Conservation (phyloP, 2,888 invertebrate species). For the Agriotes lineatus region DNA sequence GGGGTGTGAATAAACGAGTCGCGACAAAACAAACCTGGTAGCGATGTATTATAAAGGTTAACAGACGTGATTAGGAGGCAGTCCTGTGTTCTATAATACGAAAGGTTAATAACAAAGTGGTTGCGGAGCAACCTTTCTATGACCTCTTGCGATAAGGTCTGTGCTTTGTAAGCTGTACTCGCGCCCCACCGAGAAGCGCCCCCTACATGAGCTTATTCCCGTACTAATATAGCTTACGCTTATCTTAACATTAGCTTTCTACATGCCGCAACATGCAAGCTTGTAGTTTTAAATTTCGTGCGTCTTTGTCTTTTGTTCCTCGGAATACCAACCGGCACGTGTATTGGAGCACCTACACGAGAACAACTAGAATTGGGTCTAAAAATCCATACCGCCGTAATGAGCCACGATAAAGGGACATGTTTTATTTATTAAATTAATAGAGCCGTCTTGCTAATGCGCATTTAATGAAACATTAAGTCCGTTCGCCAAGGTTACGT, state of each 20-base stretch:
- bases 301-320: constrained; percentile 25
- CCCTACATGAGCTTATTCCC: constrained; percentile 45
- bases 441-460: not conserved
- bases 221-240: constrained; percentile 53
- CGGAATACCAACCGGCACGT: constrained; percentile 11
- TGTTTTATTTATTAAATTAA: not conserved
- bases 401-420: not conserved
- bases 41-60: constrained; percentile 54
- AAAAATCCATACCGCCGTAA: constrained; percentile 11
- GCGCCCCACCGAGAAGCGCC: constrained; percentile 45
- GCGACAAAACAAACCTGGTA: constrained; percentile 25
- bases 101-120: constrained; percentile 63
- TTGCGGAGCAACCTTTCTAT: constrained; percentile 61
- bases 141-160: constrained; percentile 60
- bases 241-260: constrained; percentile 55
- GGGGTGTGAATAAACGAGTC: constrained; percentile 34
- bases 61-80: constrained; percentile 57
- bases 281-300: constrained; percentile 48
- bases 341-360: not conserved
- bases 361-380: not conserved
- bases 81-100: constrained; percentile 53
- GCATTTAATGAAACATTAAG: constrained; percentile 6
- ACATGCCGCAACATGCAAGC: constrained; percentile 53
- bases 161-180: constrained; percentile 54
- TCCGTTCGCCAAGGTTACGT: not conserved